phyloP scores from a whole-genome alignment of 2,797 vertebrate genomes.

The Myotis pilosus region DNA sequence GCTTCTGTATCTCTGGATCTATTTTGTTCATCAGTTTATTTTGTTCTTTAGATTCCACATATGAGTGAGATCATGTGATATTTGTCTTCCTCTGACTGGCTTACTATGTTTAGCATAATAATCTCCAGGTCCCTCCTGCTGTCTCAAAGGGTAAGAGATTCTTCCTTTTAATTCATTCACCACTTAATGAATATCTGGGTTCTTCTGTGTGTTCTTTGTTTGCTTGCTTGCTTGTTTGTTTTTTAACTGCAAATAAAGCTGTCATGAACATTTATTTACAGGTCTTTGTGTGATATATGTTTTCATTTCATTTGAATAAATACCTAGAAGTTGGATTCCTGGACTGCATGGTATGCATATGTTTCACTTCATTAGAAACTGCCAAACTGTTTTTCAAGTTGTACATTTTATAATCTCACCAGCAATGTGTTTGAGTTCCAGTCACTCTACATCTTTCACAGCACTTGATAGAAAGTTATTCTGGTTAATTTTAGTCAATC shows the following conservation, averaged over 20 bases:
- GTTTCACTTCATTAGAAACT: constrained; percentile 18
- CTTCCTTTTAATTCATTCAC: background rate
- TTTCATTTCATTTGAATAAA: background rate
- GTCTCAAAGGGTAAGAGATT: too few species aligned
- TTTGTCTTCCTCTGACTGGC: too few species aligned
- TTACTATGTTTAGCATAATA: too few species aligned
- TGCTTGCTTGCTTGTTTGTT: background rate
- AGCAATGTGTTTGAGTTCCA: background rate
- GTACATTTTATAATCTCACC: background rate
- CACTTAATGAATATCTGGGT: background rate
- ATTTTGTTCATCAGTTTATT: too few species aligned
- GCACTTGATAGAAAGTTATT: background rate
- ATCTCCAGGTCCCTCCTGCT: too few species aligned
- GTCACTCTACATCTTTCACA: background rate
- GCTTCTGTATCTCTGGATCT: too few species aligned
- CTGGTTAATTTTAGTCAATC: background rate
- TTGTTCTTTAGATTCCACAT: too few species aligned
- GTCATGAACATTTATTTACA: background rate
- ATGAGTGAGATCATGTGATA: too few species aligned
- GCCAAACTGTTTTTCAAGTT: background rate
- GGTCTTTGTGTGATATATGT: background rate
- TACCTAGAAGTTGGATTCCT: background rate
- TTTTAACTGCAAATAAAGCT: background rate
- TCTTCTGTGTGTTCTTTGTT: background rate
- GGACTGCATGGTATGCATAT: background rate